These are phyloP conservation scores for Biston stratarius DNA, from an alignment of 2,888 invertebrate species.

Conservation along the genomic window DNA sequence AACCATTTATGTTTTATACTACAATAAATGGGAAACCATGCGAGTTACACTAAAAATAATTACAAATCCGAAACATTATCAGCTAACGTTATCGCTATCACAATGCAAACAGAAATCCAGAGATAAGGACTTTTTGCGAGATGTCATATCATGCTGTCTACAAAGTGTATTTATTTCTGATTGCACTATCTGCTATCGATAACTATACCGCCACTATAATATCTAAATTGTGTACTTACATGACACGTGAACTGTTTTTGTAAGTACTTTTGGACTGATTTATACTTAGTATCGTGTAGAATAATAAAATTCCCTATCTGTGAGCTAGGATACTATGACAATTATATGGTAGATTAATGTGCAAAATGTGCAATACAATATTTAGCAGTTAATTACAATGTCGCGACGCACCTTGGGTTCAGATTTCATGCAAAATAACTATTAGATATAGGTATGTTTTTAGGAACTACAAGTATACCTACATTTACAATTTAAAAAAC, in stretches of 20 bases:
- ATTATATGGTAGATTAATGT: too few species aligned
- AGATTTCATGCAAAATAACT: too few species aligned
- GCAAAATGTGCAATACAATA: too few species aligned
- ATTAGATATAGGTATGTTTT: too few species aligned
- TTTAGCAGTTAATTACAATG: too few species aligned
- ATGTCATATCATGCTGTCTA: constrained; percentile 69
- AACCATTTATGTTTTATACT: constrained; percentile 32
- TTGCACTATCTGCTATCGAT: constrained; percentile 67
- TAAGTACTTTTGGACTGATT: not conserved
- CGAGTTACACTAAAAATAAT: constrained; percentile 65
- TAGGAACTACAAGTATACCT: too few species aligned
- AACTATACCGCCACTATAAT: constrained; percentile 50
- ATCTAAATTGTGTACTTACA: constrained; percentile 48
- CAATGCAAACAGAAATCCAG: constrained; percentile 66
- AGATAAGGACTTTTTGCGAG: constrained; percentile 70
- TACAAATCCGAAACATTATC: constrained; percentile 68
- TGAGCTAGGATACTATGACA: not conserved
- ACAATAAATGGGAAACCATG: constrained; percentile 38
- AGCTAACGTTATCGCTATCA: constrained; percentile 65
- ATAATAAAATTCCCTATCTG: not conserved
- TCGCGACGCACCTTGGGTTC: too few species aligned
- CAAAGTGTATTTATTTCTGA: constrained; percentile 73
- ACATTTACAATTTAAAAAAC: too few species aligned
- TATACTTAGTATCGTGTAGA: not conserved
- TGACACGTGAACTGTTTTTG: constrained; percentile 13